Evolutionary conservation across 2,888 invertebrate genomes (phyloP), one percentile per base, ranked within the genome.

Genomic region (Yponomeuta cagnagella): DNA sequence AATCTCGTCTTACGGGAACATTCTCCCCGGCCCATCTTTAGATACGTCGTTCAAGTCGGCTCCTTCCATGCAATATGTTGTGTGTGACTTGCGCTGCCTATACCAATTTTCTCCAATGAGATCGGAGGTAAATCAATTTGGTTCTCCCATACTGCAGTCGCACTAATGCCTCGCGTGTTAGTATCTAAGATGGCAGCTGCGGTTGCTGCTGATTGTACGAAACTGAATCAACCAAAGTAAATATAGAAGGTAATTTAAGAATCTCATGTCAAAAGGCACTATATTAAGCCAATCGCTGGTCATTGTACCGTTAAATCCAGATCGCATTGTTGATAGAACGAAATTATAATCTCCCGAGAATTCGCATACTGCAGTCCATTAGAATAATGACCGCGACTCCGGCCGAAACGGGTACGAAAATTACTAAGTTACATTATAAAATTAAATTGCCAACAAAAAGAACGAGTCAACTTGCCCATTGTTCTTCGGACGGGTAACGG

Each of bases 341-440:
- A 58, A 58, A 58, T 15, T 58, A 15, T 15, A 15, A 58, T 15
- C 15, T 5, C 12, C 52, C 52, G 52, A 15, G 52, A 58, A 37
- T 48, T 52, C 30, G 68, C 52, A n/a, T 48, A 12, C 68, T 31
- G 52, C 48, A 10, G 68, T 52, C 48, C 68, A 69, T 69, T 69
- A 69, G 48, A 52, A 69, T 69, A 69, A 69, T 69, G 52, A 69
- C 52, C 30, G 52, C n/a, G 48, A 48, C 52, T 30, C 23, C 68
- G 52, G 68, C 48, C 52, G 12, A 68, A 43, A 30, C 43, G 23
- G 12, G 43, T 43, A 68, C 48, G 68, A 69, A 69, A 69, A 69
- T 69, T 69, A 69, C 68, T 69, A 48, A 69, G 68, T 52, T 48
- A 52, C 68, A 52, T 69, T 69, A 52, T 69, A 48, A 69, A 69